phyloP scores from a whole-genome alignment of 2,797 vertebrate species.

The Lepilemur ruficaudatus region DNA sequence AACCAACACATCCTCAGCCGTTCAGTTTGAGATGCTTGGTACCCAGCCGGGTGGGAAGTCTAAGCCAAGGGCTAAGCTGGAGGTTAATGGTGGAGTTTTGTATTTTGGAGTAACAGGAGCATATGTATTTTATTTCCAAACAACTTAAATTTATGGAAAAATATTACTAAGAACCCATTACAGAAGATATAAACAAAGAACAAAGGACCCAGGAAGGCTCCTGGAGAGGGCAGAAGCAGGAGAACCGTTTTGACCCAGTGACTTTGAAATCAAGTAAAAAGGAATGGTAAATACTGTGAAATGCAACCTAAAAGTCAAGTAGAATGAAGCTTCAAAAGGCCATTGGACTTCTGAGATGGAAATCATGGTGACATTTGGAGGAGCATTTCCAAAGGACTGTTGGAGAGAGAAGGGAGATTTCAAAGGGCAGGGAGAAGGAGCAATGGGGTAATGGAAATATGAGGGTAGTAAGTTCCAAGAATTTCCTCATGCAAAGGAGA shows the following conservation, averaged over 20 bases:
- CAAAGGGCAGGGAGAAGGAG: not conserved
- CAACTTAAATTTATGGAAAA: not conserved
- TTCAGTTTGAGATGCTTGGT: not conserved
- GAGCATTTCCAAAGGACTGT: not conserved
- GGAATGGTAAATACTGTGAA: not conserved
- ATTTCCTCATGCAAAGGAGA: not conserved
- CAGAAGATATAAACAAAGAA: not conserved
- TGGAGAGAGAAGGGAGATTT: not conserved
- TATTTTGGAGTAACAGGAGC: not conserved
- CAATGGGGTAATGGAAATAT: not conserved
- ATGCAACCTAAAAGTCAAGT: not conserved
- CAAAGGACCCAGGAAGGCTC: not conserved
- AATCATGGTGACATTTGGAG: conserved; percentile 46
- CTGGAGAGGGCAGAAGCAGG: not conserved
- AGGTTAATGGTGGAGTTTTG: not conserved
- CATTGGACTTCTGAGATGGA: not conserved
- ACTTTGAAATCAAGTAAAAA: conserved; percentile 21
- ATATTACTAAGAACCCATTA: not conserved
- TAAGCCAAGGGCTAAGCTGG: not conserved
- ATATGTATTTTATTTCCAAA: not conserved
- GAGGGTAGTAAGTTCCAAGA: not conserved
- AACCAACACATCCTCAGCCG: not conserved
- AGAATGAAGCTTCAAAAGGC: not conserved
- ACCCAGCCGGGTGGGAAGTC: not conserved
- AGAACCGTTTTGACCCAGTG: not conserved